Evolutionary conservation across 2,113 vertebrate genomes (phyloP).

Genomic region (Paralichthys olivaceus): DNA sequence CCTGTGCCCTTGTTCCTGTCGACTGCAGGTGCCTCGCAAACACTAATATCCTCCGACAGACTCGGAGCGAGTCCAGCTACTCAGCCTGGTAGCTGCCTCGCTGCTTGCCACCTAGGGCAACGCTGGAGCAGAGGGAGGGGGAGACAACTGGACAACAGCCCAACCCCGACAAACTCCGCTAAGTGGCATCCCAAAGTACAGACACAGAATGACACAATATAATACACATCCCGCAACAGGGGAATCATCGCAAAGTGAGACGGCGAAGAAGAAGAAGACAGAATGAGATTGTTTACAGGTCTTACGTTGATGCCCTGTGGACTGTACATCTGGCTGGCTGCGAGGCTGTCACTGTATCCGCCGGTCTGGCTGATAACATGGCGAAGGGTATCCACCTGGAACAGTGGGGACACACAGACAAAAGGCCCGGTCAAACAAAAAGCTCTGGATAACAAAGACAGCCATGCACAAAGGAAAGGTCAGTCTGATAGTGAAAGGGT

Average conservation of each 20-base stretch:
- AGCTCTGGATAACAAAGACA: constrained; percentile 73
- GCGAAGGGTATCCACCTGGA: constrained; percentile 99
- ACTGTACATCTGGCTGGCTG: constrained; percentile 99
- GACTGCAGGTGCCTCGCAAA: constrained; percentile 88
- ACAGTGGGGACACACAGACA: constrained; percentile 79
- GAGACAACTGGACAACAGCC: constrained; percentile 83
- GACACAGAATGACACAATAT: constrained; percentile 26
- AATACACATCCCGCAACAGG: constrained; percentile 44
- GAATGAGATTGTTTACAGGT: constrained; percentile 72
- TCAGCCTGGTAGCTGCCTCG: constrained; percentile 69
- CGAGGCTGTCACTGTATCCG: constrained; percentile 99
- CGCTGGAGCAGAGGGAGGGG: constrained; percentile 70
- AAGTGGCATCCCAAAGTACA: constrained; percentile 82
- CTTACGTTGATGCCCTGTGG: constrained; percentile 99
- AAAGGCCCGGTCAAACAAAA: constrained; percentile 78
- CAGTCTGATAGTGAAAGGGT: constrained; percentile 81
- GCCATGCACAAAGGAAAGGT: constrained; percentile 78
- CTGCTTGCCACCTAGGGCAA: constrained; percentile 83
- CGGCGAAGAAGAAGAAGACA: constrained; percentile 33
- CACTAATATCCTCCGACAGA: constrained; percentile 88
- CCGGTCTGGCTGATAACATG: constrained; percentile 99
- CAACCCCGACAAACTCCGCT: constrained; percentile 83
- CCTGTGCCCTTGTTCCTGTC: constrained; percentile 87
- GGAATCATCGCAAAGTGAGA: constrained; percentile 27
- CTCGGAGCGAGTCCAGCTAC: constrained; percentile 75